These are phyloP conservation scores for Thymelicus acteon DNA, from an alignment of 2,888 invertebrate species.

Conservation along the genomic window DNA sequence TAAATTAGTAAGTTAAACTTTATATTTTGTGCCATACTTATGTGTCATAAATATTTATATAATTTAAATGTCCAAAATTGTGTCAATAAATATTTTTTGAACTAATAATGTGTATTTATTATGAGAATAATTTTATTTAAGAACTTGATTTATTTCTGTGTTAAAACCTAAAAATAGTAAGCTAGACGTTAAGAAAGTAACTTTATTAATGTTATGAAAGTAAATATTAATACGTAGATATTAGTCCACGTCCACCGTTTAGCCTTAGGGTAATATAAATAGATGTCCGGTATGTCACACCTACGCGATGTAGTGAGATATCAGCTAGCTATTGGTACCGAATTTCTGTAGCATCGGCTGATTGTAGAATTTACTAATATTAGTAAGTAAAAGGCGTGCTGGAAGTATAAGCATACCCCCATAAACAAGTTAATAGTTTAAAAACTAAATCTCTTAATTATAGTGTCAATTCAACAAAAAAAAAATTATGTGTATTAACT, in stretches of 20 bases:
- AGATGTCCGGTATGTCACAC: conserved; percentile 55
- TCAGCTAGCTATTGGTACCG: conserved; percentile 24
- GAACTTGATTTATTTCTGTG: not conserved
- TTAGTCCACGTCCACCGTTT: conserved; percentile 26
- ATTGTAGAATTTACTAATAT: conserved; percentile 29
- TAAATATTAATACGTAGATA: conserved; percentile 32
- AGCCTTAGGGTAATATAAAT: conserved; percentile 41
- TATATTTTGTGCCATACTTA: not conserved
- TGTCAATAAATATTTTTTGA: not conserved
- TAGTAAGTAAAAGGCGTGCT: not conserved
- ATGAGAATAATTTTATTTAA: not conserved
- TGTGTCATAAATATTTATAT: not conserved
- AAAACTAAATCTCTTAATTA: no score
- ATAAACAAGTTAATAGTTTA: no score
- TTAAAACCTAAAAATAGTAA: conserved; percentile 10
- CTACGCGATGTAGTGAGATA: conserved; percentile 50
- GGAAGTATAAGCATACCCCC: not conserved
- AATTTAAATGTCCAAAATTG: not conserved
- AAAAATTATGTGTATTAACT: no score
- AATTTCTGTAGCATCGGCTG: conserved; percentile 34
- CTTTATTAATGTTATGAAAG: conserved; percentile 36
- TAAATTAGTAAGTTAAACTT: not conserved
- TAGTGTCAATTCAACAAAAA: no score
- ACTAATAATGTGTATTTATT: not conserved
- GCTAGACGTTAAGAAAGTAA: conserved; percentile 26